Percentiles rank a stretch among this genome's conserved stretches.
Evolutionary conservation across 2,113 vertebrate species (phyloP).

Genomic region (Erpornis zantholeuca): DNA sequence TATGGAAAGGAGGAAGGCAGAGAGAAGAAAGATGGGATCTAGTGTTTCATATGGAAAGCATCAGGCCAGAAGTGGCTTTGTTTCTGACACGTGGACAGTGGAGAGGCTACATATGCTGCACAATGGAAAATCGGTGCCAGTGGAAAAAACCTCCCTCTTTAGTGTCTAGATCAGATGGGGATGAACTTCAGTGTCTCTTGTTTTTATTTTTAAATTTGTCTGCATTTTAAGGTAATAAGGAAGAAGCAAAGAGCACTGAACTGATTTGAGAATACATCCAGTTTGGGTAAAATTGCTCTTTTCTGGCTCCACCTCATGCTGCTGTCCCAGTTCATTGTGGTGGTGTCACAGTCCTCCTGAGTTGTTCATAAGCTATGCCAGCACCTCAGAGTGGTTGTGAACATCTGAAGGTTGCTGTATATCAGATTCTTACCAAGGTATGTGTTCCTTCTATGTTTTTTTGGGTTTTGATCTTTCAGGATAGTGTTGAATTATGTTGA

Average conservation of each 20-base stretch:
- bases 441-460: neutral
- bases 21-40: neutral
- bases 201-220: neutral
- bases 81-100: conserved; percentile 28
- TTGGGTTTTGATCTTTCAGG: neutral
- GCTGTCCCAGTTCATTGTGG: neutral
- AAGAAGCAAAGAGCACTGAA: neutral
- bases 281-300: neutral
- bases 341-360: neutral
- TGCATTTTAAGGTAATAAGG: neutral
- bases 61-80: conserved; percentile 34
- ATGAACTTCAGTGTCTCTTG: neutral
- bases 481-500: neutral
- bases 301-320: neutral
- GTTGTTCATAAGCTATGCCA: neutral
- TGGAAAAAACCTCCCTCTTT: conserved; percentile 11
- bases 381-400: neutral
- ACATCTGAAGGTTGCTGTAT: neutral
- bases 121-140: neutral
- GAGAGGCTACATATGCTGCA: neutral
- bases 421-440: neutral
- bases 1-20: neutral
- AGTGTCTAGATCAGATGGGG: neutral
- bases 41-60: conserved; percentile 40
- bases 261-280: neutral